These are phyloP conservation scores for Nebria salina DNA, from an alignment of 2,888 invertebrate species.

Conservation along the genomic window DNA sequence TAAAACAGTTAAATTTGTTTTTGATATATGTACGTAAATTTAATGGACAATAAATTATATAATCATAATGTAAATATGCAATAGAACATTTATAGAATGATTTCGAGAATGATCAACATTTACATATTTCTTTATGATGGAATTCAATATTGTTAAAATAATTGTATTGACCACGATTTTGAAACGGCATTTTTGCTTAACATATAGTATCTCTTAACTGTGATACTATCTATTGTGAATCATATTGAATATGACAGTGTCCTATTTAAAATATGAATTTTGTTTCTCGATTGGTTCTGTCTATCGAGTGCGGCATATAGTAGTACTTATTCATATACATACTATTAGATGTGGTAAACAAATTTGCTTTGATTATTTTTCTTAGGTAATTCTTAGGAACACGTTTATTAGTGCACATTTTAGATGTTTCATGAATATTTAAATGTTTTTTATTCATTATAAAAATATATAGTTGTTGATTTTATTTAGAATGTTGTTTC, in stretches of 20 bases:
- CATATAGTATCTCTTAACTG: not conserved
- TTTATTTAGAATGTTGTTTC: conserved; percentile 44
- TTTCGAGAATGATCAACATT: too few relatives aligned
- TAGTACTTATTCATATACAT: not conserved
- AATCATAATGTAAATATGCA: not conserved
- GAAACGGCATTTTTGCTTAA: not conserved
- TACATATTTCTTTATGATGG: not conserved
- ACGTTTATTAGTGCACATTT: conserved; percentile 45
- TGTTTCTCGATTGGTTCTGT: not conserved
- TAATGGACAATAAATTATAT: not conserved
- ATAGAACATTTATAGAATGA: not conserved
- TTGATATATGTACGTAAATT: not conserved
- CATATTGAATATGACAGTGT: not conserved
- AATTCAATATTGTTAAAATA: not conserved
- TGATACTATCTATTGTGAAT: not conserved
- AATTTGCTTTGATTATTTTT: not conserved
- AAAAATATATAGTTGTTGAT: conserved; percentile 46
- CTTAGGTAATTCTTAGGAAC: conserved; percentile 22
- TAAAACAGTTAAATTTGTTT: not conserved
- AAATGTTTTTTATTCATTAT: conserved; percentile 46
- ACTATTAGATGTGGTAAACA: not conserved
- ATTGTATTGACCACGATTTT: not conserved
- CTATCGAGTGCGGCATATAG: not conserved
- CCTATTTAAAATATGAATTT: not conserved
- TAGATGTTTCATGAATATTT: conserved; percentile 47